A percentile compares a stretch with the other conserved stretches of the same genome.
phyloP scores from a whole-genome alignment of 2,888 invertebrate genomes.

The Trichogramma dendrolimi region DNA sequence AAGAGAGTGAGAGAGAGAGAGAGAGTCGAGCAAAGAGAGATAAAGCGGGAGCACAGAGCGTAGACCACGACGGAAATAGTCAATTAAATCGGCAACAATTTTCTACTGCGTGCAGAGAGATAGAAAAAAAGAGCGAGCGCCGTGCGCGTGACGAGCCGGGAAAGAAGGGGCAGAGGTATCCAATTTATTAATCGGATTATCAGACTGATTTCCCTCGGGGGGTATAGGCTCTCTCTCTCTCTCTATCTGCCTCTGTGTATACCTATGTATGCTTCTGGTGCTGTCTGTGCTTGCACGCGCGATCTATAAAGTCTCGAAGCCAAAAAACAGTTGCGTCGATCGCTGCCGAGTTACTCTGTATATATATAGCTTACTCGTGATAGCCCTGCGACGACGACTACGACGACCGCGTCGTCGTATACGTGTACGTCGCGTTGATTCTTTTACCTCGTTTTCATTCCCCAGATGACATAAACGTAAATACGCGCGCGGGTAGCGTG shows the following conservation, averaged over 20 bases:
- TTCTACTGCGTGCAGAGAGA: slow-evolving; percentile 10
- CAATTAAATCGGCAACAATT: slow-evolving; percentile 46
- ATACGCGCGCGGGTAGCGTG: too few species aligned
- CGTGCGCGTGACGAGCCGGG: slow-evolving; percentile 13
- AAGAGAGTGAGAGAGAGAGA: neutral
- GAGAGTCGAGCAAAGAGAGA: slow-evolving; percentile 6
- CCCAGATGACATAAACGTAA: too few species aligned
- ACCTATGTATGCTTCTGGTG: slow-evolving; percentile 33
- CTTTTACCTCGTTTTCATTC: too few species aligned
- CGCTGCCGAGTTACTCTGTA: too few species aligned
- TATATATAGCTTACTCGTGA: too few species aligned
- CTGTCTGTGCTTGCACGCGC: slow-evolving; percentile 28
- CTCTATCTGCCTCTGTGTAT: neutral
- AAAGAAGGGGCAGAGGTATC: slow-evolving; percentile 32
- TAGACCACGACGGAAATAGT: slow-evolving; percentile 39
- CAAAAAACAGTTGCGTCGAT: too few species aligned
- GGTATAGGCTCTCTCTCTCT: slow-evolving; percentile 18
- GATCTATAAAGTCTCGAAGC: too few species aligned
- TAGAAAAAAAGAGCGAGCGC: neutral
- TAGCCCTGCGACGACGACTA: too few species aligned
- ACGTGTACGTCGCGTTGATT: too few species aligned
- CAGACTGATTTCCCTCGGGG: slow-evolving; percentile 50
- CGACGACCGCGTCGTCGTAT: too few species aligned
- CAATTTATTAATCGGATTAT: slow-evolving; percentile 53
- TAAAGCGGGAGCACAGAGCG: slow-evolving; percentile 3